These are phyloP conservation scores for Prunella himalayana DNA, from an alignment of 2,113 vertebrate genomes.

Conservation along the genomic window DNA sequence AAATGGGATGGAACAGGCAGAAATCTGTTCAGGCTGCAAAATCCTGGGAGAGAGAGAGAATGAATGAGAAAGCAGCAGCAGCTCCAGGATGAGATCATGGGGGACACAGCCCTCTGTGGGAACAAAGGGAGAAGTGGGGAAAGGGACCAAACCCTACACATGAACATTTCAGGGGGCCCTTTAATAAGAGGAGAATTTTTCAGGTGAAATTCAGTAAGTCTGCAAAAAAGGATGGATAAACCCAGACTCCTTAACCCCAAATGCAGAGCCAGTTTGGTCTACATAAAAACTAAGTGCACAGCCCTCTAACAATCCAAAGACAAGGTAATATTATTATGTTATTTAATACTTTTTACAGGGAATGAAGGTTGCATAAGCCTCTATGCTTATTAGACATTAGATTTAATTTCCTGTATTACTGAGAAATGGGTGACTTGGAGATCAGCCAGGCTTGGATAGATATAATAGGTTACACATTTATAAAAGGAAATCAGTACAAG, in stretches of 20 bases:
- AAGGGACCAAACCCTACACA: neutral
- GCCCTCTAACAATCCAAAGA: neutral
- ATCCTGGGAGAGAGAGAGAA: neutral
- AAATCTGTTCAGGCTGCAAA: neutral
- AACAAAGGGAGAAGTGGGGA: neutral
- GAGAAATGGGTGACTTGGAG: conserved; percentile 25
- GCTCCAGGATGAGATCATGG: fast-evolving
- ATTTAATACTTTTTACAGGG: neutral
- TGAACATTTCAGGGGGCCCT: neutral
- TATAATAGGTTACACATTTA: neutral
- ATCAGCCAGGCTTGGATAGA: neutral
- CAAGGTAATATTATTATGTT: neutral
- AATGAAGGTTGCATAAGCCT: neutral
- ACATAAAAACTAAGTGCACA: neutral
- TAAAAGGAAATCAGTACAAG: neutral
- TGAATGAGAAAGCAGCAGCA: neutral
- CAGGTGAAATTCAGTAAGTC: neutral
- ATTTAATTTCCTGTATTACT: conserved; percentile 23
- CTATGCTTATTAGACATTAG: neutral
- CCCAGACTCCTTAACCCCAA: neutral
- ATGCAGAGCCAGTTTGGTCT: neutral
- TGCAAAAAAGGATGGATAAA: neutral
- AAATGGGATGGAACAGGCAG: neutral
- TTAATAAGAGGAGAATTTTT: neutral
- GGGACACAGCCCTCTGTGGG: neutral